Base-by-base conservation (phyloP, 1,140 invertebrate species). In the Temnothorax nylanderi region DNA sequence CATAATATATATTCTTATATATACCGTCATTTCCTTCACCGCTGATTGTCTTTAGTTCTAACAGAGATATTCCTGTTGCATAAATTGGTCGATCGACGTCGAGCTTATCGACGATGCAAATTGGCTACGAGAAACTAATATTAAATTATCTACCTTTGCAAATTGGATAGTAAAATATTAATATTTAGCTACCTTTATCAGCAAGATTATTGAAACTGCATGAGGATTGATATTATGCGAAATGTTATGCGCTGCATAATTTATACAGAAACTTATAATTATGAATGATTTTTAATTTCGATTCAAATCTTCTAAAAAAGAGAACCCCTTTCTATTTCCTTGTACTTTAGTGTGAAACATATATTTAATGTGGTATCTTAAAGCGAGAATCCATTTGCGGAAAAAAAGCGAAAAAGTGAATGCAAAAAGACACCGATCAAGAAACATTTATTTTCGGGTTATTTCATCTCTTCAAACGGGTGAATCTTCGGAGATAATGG, bases 51-150 rank as follows among this genome's bases (percentile, higher is more conserved):
- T 49, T 76, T 32, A 41, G 5, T n/a, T 82, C 56, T 64, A 67
- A 51, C 34, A 64, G 44, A 80, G 60, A 67, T 5, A n/a, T 85
- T 74, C 37, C 11, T 74, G 18, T 47, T 74, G 41, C 18, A 47
- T 2, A 32, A 21, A 51, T 80, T 32, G n/a, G 41, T 49, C 44
- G 58, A 78, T 64, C 41, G 41, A 56, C 11, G 26, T 37, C n/a
- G 72, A 32, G 34, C 76, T 65, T 78, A 49, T 67, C 76, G 18
- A 37, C 3, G 44, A 80, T 51, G 44, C n/a, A 80, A 64, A 80
- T 51, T 67, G 34, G n/a, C 21, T n/a, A 54, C 5, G n/a, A 32
- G 47, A 26, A 80, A 34, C 10, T 51, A 7, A 80, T 54, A 51
- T 80, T 41, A 37, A 80, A 80, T 80, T 65, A 65, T 80, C 77